A percentile compares a stretch with the other conserved stretches of the same genome.
These are phyloP conservation scores for Grus americana DNA, from an alignment of 2,113 vertebrate genomes.

Conservation along the genomic window DNA sequence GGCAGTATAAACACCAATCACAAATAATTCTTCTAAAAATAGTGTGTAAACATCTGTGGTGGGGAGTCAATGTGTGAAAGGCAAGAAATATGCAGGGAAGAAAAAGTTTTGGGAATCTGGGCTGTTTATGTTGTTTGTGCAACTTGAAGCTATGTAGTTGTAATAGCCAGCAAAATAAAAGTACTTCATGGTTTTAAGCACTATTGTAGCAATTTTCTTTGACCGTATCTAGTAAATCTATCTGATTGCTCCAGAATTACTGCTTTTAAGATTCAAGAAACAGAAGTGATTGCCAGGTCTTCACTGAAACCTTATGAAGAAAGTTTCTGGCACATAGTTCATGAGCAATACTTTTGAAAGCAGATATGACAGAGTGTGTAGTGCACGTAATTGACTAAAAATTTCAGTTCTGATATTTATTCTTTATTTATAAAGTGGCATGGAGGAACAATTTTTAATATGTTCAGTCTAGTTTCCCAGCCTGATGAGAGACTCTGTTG, in stretches of 20 bases:
- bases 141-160: background rate
- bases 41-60: background rate
- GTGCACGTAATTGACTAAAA: background rate
- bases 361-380: background rate
- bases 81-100: background rate
- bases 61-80: background rate
- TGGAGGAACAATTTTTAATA: background rate
- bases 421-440: background rate
- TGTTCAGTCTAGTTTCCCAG: background rate
- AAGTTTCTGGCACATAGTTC: background rate
- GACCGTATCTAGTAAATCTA: background rate
- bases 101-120: background rate
- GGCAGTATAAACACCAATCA: background rate
- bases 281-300: background rate
- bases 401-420: background rate
- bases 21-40: background rate
- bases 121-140: background rate
- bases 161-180: background rate
- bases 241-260: slow-evolving; percentile 3
- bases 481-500: background rate
- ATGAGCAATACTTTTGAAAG: background rate
- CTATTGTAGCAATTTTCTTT: background rate
- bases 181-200: background rate
- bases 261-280: slow-evolving; percentile 11
- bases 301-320: background rate